phyloP scores from a whole-genome alignment of 2,888 invertebrate genomes.

The Drosophila lacicola region DNA sequence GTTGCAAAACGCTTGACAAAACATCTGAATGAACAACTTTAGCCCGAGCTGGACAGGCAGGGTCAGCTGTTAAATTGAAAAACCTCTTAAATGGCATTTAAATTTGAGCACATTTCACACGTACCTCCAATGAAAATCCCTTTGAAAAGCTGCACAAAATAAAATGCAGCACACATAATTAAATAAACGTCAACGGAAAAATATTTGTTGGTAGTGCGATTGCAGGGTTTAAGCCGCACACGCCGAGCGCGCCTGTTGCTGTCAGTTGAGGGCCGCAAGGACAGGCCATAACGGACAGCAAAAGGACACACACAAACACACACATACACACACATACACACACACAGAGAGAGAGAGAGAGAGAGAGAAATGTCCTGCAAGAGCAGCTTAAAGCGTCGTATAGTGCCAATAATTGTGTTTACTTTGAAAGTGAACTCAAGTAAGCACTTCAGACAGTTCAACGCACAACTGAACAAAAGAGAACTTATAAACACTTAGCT shows the following conservation, averaged over 20 bases:
- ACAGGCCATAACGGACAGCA: slow-evolving; percentile 12
- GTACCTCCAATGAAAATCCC: slow-evolving; percentile 20
- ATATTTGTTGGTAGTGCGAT: slow-evolving; percentile 17
- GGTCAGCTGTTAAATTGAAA: slow-evolving; percentile 11
- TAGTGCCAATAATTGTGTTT: slow-evolving; percentile 28
- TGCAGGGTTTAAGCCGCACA: slow-evolving; percentile 28
- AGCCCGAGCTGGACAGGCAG: background rate
- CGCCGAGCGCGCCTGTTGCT: slow-evolving; percentile 11
- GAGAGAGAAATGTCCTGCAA: slow-evolving; percentile 15
- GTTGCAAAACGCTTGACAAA: slow-evolving; percentile 5
- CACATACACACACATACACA: background rate
- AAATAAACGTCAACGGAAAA: slow-evolving; percentile 44
- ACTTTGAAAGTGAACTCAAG: slow-evolving; percentile 17
- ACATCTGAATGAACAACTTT: slow-evolving; percentile 5
- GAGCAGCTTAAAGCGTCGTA: slow-evolving; percentile 15
- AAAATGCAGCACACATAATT: slow-evolving; percentile 27
- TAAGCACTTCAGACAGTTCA: slow-evolving; percentile 15
- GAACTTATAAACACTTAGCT: slow-evolving; percentile 16
- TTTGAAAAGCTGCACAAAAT: slow-evolving; percentile 13
- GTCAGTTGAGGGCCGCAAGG: slow-evolving; percentile 26
- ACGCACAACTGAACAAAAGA: slow-evolving; percentile 2
- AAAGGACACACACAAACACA: slow-evolving; percentile 12
- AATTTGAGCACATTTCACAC: slow-evolving; percentile 43
- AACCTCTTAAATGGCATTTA: slow-evolving; percentile 29
- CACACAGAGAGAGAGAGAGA: background rate